A percentile compares a stretch with the other conserved stretches of the same genome.
Evolutionary conservation across 2,888 invertebrate genomes (phyloP).

Genomic region (Phengaris arion): DNA sequence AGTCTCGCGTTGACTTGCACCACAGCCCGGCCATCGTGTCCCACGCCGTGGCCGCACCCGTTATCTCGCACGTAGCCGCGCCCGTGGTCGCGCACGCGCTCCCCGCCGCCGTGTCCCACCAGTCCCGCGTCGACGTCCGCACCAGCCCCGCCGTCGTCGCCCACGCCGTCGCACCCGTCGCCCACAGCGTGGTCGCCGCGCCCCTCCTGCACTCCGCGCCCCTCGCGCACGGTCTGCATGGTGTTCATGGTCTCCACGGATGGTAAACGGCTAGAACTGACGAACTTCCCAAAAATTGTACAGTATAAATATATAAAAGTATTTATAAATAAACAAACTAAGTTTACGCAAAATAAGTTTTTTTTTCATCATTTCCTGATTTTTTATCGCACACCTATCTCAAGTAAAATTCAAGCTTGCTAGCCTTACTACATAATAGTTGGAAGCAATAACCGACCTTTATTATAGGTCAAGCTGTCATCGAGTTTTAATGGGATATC

Average conservation of each 20-base stretch:
- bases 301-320: constrained; percentile 47
- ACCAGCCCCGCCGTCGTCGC: constrained; percentile 51
- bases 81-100: constrained; percentile 43
- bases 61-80: constrained; percentile 43
- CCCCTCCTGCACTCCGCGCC: constrained; percentile 41
- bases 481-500: too few relatives aligned
- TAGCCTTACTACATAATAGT: too few relatives aligned
- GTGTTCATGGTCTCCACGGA: constrained; percentile 49
- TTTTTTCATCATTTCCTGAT: not conserved
- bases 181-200: constrained; percentile 52
- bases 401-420: too few relatives aligned
- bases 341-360: constrained; percentile 31
- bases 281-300: constrained; percentile 54
- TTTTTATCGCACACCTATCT: too few relatives aligned
- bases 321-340: constrained; percentile 45
- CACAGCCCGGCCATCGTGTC: constrained; percentile 40
- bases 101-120: constrained; percentile 70
- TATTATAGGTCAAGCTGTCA: too few relatives aligned
- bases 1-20: constrained; percentile 65
- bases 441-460: too few relatives aligned
- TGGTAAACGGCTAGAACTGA: constrained; percentile 66
- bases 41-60: constrained; percentile 39
- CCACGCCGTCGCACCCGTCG: constrained; percentile 44
- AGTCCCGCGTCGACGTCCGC: constrained; percentile 64
- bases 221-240: constrained; percentile 42